Evolutionary conservation across 2,113 vertebrate species (phyloP).

Genomic region (Spheniscus mendiculus): DNA sequence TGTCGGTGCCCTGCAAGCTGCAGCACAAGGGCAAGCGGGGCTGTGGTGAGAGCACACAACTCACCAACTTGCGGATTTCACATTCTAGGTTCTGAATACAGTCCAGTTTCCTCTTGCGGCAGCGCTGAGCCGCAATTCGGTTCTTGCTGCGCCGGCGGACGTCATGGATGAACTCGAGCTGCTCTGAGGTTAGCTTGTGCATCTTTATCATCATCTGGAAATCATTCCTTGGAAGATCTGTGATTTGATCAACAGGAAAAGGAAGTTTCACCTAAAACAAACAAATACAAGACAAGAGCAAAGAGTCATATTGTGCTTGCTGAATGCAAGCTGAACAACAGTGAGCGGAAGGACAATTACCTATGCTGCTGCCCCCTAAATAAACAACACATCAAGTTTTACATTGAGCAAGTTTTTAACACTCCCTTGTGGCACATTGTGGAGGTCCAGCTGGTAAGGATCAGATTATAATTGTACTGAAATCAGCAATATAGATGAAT

Average conservation of each 20-base stretch:
- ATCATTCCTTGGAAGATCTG: conserved; percentile 99
- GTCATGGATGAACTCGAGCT: conserved; percentile 97
- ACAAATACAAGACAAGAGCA: conserved; percentile 28
- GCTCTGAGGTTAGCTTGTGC: conserved; percentile 98
- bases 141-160: conserved; percentile 96
- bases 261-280: conserved; percentile 94
- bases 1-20: background rate
- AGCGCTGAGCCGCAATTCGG: conserved; percentile 97
- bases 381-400: background rate
- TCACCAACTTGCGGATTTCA: conserved; percentile 96
- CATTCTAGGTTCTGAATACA: conserved; percentile 98
- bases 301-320: background rate
- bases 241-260: conserved; percentile 99
- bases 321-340: background rate
- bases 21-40: rapidly evolving
- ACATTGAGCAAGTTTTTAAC: background rate
- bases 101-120: conserved; percentile 98
- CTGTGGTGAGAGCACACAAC: rapidly evolving
- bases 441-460: background rate
- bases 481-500: background rate
- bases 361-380: background rate
- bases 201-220: conserved; percentile 99
- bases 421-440: background rate
- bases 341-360: background rate
- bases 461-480: background rate